A percentile compares a stretch with the other conserved stretches of the same genome.
Conservation (phyloP, 2,113 vertebrate species). For the Catharus fuscescens region DNA sequence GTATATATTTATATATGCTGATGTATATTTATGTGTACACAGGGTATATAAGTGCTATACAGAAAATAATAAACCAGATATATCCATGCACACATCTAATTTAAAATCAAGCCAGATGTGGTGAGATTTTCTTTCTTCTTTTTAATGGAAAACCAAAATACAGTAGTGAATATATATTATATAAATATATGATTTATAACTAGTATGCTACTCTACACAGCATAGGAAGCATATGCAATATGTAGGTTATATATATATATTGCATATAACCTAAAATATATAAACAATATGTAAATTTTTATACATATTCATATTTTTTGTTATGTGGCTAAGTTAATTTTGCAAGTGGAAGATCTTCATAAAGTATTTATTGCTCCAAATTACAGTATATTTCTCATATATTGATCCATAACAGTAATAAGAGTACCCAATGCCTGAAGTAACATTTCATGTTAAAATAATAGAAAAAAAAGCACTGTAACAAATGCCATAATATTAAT, state of each 20-base stretch:
- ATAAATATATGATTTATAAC: neutral
- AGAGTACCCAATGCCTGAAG: neutral
- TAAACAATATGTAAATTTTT: neutral
- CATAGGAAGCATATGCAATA: neutral
- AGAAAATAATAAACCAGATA: neutral
- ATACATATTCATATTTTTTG: neutral
- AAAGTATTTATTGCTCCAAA: neutral
- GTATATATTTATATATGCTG: neutral
- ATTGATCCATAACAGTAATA: neutral
- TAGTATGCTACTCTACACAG: neutral
- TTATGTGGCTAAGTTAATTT: neutral
- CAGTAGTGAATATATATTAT: neutral
- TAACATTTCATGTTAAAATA: neutral
- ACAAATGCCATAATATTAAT: neutral
- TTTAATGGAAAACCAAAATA: neutral
- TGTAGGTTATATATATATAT: neutral
- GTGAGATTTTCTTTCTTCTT: neutral
- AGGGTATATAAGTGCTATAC: neutral
- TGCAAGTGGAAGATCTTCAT: neutral
- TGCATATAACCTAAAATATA: neutral
- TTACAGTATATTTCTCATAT: neutral
- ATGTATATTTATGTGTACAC: accelerated
- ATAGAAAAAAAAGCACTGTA: neutral
- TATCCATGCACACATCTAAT: neutral
- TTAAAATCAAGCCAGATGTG: neutral